Base-by-base conservation (phyloP, 2,113 vertebrate genomes). In the Picathartes gymnocephalus region DNA sequence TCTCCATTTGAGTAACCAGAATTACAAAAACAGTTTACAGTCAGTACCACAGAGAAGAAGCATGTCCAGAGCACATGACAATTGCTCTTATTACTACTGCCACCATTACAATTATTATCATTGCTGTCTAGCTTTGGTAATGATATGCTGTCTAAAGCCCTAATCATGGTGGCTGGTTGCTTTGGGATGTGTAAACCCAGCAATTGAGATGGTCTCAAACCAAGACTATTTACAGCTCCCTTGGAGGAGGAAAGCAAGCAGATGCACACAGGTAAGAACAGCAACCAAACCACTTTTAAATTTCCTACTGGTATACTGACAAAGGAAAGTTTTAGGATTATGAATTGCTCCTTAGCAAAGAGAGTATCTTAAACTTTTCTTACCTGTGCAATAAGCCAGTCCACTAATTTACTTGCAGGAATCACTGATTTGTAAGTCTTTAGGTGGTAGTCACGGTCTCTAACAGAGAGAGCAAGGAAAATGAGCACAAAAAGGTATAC, bases 341-440 rank as follows among this genome's bases (percentile, higher is more conserved):
- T 64, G 22, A 83, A 66, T 23, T 51, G 11, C 14, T 86, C 33
- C 47, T 62, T 50, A 28, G 25, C 60, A 79, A 87, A 82, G 50
- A 66, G 24, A 82, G 9, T 18, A 76, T 47, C 20, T 79, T 69
- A 74, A 86, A 33, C 56, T 69, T 47, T 65, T 24, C 93, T 94
- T 98, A 99, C 99, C 99, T 99, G 99, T 60, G 98, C 98, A 86
- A 99, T 97, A 10, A 99, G 98, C 99, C 99, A 99, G 92, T 99
- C 99, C 84, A 99, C 98, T 71, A 99, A 98, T 96, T 99, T 99
- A 97, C 98, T 98, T 54, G 98, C 99, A 9, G 99, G 99, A 54
- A 99, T 97, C 86, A 99, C 99, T 4, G 99, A 99, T 93, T 99
- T 99, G 96, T 99, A 99, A 3, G 99, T 99, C 98, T 99, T 99